Evolutionary conservation across 2,797 vertebrate species (phyloP).

Genomic region (Scleropages formosus): DNA sequence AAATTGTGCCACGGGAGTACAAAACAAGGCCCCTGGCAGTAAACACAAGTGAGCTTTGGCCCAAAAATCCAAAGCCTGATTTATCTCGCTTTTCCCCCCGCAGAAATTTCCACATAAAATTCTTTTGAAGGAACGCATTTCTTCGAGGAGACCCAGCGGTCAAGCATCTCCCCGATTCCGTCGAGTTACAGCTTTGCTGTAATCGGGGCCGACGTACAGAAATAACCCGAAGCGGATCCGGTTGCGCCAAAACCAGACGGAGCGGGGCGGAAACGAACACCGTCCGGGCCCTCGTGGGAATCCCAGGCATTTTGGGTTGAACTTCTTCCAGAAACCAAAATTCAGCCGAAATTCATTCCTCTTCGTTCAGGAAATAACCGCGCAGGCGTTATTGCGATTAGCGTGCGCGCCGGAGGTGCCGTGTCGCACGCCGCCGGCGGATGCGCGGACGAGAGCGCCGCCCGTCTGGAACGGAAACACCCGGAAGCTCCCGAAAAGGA

Average conservation of each 20-base stretch:
- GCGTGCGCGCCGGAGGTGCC: neutral
- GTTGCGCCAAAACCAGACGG: constrained; percentile 38
- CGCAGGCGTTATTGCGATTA: constrained; percentile 19
- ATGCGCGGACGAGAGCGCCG: neutral
- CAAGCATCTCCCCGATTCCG: constrained; percentile 33
- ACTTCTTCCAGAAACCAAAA: constrained; percentile 50
- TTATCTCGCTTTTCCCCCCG: constrained; percentile 30
- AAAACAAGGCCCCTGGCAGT: neutral
- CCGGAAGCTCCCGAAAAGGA: neutral
- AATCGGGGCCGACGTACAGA: constrained; percentile 38
- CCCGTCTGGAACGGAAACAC: neutral
- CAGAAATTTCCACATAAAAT: constrained; percentile 44
- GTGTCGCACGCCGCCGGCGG: neutral
- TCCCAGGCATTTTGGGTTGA: constrained; percentile 53
- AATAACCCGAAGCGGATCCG: constrained; percentile 40
- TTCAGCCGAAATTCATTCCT: neutral
- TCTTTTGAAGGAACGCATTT: constrained; percentile 26
- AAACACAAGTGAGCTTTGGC: constrained; percentile 16
- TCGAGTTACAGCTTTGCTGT: constrained; percentile 41
- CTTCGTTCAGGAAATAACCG: constrained; percentile 13
- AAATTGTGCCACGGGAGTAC: constrained; percentile 15
- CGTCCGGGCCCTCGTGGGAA: constrained; percentile 61
- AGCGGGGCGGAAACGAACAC: constrained; percentile 40
- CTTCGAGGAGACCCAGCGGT: constrained; percentile 26
- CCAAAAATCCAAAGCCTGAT: constrained; percentile 3